A percentile compares a stretch with the other conserved stretches of the same genome.
phyloP scores from a whole-genome alignment of 2,797 vertebrate genomes.

The Ispidina lecontei region DNA sequence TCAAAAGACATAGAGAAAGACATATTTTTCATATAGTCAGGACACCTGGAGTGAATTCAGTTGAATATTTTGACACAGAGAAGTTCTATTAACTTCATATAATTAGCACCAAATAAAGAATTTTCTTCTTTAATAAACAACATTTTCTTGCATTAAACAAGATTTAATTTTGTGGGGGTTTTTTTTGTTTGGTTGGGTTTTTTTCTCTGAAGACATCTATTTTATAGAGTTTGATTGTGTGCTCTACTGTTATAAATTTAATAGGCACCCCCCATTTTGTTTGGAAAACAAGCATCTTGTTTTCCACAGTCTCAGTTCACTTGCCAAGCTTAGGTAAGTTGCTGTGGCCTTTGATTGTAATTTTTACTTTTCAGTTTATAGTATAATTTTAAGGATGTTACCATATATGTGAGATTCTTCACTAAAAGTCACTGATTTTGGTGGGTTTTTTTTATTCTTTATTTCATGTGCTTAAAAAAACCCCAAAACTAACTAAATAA shows the following conservation, averaged over 20 bases:
- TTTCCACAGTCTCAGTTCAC: neutral
- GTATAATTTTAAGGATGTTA: neutral
- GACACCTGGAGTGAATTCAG: neutral
- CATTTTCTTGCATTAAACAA: constrained; percentile 9
- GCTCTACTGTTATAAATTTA: neutral
- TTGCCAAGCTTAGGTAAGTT: neutral
- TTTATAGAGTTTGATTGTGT: neutral
- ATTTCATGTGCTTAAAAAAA: no score
- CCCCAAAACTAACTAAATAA: no score
- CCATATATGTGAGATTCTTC: neutral
- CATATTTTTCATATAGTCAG: constrained; percentile 33
- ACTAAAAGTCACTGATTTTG: neutral
- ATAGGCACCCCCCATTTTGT: neutral
- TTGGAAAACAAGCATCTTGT: neutral
- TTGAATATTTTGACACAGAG: constrained; percentile 35
- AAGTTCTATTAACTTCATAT: constrained; percentile 27
- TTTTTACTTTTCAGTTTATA: neutral
- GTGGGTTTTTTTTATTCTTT: neutral
- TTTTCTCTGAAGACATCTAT: neutral
- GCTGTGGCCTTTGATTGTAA: neutral
- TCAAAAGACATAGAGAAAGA: constrained; percentile 38
- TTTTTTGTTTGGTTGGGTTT: neutral
- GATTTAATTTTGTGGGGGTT: neutral
- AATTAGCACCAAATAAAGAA: neutral
- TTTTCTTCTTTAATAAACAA: constrained; percentile 7